A percentile compares a stretch with the other conserved stretches of the same genome.
These are phyloP conservation scores for Buceros bicornis DNA, from an alignment of 2,797 vertebrate species.

Conservation along the genomic window DNA sequence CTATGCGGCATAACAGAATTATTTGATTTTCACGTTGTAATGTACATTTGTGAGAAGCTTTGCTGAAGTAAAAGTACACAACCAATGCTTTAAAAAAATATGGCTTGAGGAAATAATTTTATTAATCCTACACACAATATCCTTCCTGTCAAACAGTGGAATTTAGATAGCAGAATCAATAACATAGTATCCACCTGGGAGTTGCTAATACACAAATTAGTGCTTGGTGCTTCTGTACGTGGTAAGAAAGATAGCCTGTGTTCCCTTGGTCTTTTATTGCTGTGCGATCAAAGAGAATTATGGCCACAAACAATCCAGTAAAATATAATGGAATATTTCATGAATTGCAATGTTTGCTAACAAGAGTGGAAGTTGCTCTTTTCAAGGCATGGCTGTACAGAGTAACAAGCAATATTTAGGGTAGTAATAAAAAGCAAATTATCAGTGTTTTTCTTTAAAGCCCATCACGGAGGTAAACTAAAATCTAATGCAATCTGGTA, in stretches of 20 bases:
- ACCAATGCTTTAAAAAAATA: slow-evolving; percentile 55
- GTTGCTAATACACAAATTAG: slow-evolving; percentile 80
- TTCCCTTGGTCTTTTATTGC: slow-evolving; percentile 72
- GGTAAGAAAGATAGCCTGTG: slow-evolving; percentile 62
- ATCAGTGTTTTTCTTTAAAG: slow-evolving; percentile 31
- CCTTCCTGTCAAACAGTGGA: slow-evolving; percentile 76
- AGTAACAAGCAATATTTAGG: slow-evolving; percentile 10
- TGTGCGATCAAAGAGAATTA: slow-evolving; percentile 62
- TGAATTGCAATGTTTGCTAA: slow-evolving; percentile 36
- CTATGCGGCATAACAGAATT: not conserved
- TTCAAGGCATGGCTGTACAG: not conserved
- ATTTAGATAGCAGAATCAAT: slow-evolving; percentile 82
- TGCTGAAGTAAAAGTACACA: slow-evolving; percentile 62
- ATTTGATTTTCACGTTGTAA: slow-evolving; percentile 24
- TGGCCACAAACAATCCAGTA: slow-evolving; percentile 71
- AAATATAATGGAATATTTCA: slow-evolving; percentile 70
- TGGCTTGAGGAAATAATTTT: slow-evolving; percentile 71
- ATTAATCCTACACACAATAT: slow-evolving; percentile 80
- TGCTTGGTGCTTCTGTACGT: slow-evolving; percentile 72
- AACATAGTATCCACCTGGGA: slow-evolving; percentile 74
- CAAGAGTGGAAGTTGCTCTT: not conserved
- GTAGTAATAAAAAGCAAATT: slow-evolving; percentile 48
- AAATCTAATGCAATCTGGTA: slow-evolving; percentile 49
- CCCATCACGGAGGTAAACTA: slow-evolving; percentile 28
- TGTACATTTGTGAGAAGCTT: slow-evolving; percentile 45